Evolutionary conservation across 2,797 vertebrate genomes (phyloP).

Genomic region (Mormyrus hasselquistii): DNA sequence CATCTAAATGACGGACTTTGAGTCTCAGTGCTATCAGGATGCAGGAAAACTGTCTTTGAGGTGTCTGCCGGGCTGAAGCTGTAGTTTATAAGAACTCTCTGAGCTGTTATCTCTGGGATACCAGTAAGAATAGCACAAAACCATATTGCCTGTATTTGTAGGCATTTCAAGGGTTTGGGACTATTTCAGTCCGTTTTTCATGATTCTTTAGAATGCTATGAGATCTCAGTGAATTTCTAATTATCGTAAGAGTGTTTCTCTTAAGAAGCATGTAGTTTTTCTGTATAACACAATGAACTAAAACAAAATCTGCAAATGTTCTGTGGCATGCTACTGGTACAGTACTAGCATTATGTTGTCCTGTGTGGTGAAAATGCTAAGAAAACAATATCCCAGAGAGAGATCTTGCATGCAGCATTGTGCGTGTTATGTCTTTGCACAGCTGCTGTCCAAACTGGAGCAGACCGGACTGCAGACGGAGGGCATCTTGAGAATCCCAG

Average conservation of each 20-base stretch:
- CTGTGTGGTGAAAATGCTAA: neutral
- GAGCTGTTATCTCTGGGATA: neutral
- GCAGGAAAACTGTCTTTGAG: neutral
- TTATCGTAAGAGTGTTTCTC: neutral
- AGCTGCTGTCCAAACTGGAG: conserved; percentile 85
- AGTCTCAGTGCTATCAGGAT: neutral
- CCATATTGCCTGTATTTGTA: neutral
- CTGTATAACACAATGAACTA: neutral
- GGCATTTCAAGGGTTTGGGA: neutral
- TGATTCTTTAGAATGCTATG: neutral
- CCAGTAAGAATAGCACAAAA: neutral
- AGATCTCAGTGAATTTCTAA: neutral
- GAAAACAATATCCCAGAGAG: neutral
- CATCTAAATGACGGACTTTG: neutral
- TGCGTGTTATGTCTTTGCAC: conserved; percentile 34
- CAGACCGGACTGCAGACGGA: conserved; percentile 86
- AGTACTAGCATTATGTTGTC: neutral
- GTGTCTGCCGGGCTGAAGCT: neutral
- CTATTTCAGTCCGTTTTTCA: neutral
- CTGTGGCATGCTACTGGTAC: neutral
- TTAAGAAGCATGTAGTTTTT: neutral
- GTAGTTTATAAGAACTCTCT: neutral
- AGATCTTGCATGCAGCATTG: neutral
- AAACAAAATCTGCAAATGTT: neutral
- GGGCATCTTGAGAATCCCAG: conserved; percentile 88